Percentiles rank a stretch among this genome's conserved stretches.
Evolutionary conservation across 2,888 invertebrate species (phyloP).

Genomic region (Dicranocentrus wangi): DNA sequence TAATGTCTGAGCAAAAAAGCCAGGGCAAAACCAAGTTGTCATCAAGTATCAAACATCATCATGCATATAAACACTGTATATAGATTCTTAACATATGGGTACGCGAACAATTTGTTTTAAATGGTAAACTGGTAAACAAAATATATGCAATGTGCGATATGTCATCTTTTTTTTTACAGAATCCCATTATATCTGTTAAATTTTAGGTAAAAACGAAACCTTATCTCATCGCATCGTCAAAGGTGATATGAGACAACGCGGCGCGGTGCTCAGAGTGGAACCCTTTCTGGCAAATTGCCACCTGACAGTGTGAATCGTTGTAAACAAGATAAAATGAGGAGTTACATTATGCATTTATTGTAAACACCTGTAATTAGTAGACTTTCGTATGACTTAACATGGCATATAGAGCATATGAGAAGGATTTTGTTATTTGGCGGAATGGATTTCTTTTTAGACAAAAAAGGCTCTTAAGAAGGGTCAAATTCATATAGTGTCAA

Average conservation of each 20-base stretch:
- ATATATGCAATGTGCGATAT: not conserved
- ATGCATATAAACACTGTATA: not conserved
- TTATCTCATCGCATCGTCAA: too few species aligned
- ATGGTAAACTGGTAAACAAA: too few species aligned
- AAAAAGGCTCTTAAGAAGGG: not conserved
- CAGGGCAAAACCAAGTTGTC: not conserved
- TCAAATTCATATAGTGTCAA: too few species aligned
- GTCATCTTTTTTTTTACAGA: not conserved
- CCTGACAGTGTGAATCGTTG: slow-evolving; percentile 15
- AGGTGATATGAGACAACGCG: slow-evolving; percentile 13
- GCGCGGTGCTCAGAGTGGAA: slow-evolving; percentile 2
- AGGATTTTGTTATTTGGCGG: too few species aligned
- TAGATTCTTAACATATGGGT: too few species aligned
- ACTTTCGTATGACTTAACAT: slow-evolving; percentile 9
- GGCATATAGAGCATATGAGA: not conserved
- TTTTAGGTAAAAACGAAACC: not conserved
- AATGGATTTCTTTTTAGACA: too few species aligned
- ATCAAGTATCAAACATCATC: not conserved
- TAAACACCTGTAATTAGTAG: slow-evolving; percentile 25
- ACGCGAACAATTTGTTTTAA: too few species aligned
- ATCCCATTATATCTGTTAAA: not conserved
- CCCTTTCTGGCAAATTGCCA: slow-evolving; percentile 51
- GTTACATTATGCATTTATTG: slow-evolving; percentile 10
- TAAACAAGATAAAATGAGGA: slow-evolving; percentile 33
- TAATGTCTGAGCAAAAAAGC: not conserved